Percentiles rank a stretch among this genome's conserved stretches.
Evolutionary conservation across 2,113 vertebrate species (phyloP).

Genomic region (Galeopterus variegatus): DNA sequence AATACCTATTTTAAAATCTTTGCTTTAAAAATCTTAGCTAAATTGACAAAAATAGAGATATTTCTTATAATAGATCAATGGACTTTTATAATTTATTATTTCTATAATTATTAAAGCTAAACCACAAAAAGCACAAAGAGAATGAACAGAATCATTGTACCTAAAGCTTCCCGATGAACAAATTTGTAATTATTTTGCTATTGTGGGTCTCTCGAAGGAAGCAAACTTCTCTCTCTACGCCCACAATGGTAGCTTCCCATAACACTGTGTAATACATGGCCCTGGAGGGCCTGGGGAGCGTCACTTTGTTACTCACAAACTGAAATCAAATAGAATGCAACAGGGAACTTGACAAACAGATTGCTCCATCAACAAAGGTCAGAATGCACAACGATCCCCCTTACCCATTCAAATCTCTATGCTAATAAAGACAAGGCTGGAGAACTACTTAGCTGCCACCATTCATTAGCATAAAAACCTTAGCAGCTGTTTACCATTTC

Average conservation of each 20-base stretch:
- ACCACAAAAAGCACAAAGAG: background rate
- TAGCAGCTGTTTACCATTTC: conserved; percentile 88
- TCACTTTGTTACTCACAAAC: conserved; percentile 70
- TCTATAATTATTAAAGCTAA: conserved; percentile 19
- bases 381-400: conserved; percentile 62
- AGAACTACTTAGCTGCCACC: conserved; percentile 78
- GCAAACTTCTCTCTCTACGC: conserved; percentile 47
- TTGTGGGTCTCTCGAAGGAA: conserved; percentile 6
- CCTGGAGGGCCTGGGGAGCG: conserved; percentile 3
- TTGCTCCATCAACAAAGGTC: conserved; percentile 72
- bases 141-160: conserved; percentile 23
- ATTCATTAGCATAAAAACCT: conserved; percentile 85
- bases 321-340: conserved; percentile 68
- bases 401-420: conserved; percentile 83
- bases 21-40: conserved; percentile 57
- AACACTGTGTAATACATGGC: conserved; percentile 22
- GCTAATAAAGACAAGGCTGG: conserved; percentile 78
- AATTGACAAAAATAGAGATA: background rate
- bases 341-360: conserved; percentile 67
- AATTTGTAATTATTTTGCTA: conserved; percentile 53
- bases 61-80: conserved; percentile 10
- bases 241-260: conserved; percentile 40
- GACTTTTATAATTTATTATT: conserved; percentile 51
- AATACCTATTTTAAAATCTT: conserved; percentile 69
- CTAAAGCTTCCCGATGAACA: conserved; percentile 44